Percentiles rank a stretch among this genome's conserved stretches.
Evolutionary conservation across 2,797 vertebrate species (phyloP).

Genomic region (Lycodopsis pacificus): DNA sequence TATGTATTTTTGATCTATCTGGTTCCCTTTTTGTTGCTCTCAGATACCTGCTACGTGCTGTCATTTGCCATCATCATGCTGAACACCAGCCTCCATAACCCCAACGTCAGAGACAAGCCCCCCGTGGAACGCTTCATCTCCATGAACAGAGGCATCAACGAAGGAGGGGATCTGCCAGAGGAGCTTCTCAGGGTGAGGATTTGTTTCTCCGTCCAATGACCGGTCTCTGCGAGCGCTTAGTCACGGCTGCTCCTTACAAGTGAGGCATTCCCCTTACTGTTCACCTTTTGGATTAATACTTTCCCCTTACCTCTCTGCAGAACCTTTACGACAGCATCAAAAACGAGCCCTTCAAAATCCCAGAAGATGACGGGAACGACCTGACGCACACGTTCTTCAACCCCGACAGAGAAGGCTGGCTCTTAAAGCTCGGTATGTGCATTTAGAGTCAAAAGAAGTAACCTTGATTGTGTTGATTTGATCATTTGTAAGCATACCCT

Average conservation of each 20-base stretch:
- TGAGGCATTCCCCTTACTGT: conserved; percentile 19
- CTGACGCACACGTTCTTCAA: conserved; percentile 99
- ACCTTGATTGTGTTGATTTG: conserved; percentile 16
- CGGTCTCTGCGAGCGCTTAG: conserved; percentile 15
- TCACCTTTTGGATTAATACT: conserved; percentile 34
- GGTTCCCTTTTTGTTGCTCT: conserved; percentile 25
- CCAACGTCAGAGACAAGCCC: conserved; percentile 96
- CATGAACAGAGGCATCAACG: conserved; percentile 98
- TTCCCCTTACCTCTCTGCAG: conserved; percentile 74
- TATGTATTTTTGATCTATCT: not conserved
- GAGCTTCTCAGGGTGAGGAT: conserved; percentile 93
- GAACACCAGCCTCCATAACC: conserved; percentile 98
- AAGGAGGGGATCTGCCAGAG: conserved; percentile 96
- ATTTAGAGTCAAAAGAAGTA: not conserved
- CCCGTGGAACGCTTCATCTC: conserved; percentile 95
- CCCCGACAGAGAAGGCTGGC: conserved; percentile 97
- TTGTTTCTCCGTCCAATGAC: conserved; percentile 31
- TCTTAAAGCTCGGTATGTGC: conserved; percentile 94
- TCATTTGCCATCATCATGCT: conserved; percentile 99
- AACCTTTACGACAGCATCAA: conserved; percentile 99
- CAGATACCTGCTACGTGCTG: conserved; percentile 97
- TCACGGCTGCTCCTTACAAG: conserved; percentile 9
- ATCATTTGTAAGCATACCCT: conserved; percentile 4
- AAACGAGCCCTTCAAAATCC: conserved; percentile 98
- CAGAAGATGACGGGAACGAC: conserved; percentile 97